These are phyloP conservation scores for Trachythela sp. DNA, from an alignment of 64 coral and sea anemone species.

Conservation along the genomic window DNA sequence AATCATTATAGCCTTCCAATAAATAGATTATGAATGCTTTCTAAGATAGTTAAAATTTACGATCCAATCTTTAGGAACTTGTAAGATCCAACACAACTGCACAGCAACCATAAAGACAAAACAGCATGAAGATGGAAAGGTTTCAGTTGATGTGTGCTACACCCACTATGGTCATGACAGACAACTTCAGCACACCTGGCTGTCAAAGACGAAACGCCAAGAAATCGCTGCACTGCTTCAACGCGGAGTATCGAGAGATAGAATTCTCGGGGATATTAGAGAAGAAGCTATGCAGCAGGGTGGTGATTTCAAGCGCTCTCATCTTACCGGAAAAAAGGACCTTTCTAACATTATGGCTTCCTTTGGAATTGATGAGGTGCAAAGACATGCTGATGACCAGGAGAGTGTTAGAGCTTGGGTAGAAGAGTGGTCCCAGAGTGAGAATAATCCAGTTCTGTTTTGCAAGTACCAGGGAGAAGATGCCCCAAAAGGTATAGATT, in stretches of 20 bases:
- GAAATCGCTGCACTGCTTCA: conserved; percentile 60
- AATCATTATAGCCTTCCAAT: too few relatives aligned
- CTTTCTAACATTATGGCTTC: conserved; percentile 48
- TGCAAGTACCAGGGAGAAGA: conserved; percentile 52
- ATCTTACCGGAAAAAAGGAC: conserved; percentile 43
- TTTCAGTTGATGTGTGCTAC: conserved; percentile 27
- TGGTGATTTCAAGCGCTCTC: conserved; percentile 10
- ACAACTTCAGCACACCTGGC: conserved; percentile 52
- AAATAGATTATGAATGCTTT: too few relatives aligned
- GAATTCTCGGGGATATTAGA: conserved; percentile 46
- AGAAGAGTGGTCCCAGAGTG: conserved; percentile 40
- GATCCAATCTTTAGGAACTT: conserved; percentile 25
- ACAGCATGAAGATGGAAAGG: conserved; percentile 1
- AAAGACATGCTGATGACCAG: conserved; percentile 48
- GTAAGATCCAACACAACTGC: conserved; percentile 25
- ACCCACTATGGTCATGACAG: conserved; percentile 31
- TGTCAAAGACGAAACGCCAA: conserved; percentile 38
- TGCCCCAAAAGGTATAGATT: background rate
- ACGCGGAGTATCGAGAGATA: conserved; percentile 48
- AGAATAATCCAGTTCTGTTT: conserved; percentile 53
- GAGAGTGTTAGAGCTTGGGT: conserved; percentile 57
- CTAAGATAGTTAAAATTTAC: too few relatives aligned
- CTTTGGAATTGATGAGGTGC: conserved; percentile 41
- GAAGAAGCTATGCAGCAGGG: conserved; percentile 15
- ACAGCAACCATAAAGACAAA: conserved; percentile 14